These are phyloP conservation scores for Harpagus bidentatus DNA, from an alignment of 2,113 vertebrate species.

Conservation along the genomic window DNA sequence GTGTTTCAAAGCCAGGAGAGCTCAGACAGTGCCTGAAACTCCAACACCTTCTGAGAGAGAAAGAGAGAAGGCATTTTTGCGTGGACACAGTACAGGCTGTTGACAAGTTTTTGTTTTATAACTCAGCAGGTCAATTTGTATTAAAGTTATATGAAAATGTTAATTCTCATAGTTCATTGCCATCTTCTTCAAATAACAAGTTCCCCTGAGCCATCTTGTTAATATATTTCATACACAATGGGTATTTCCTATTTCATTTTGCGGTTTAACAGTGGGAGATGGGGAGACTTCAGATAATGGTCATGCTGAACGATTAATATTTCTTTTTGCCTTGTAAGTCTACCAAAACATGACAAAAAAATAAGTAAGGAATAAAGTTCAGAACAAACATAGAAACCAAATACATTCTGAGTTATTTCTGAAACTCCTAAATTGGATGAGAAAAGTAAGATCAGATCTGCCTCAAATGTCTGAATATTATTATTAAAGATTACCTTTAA, in stretches of 20 bases:
- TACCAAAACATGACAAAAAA: neutral
- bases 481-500: constrained; percentile 66
- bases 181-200: constrained; percentile 42
- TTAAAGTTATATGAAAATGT: constrained; percentile 4
- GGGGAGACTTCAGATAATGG: neutral
- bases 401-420: neutral
- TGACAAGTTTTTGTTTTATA: neutral
- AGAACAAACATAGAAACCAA: neutral
- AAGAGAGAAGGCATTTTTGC: neutral
- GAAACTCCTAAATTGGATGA: neutral
- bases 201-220: neutral
- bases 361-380: neutral
- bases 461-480: constrained; percentile 51
- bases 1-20: neutral
- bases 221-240: constrained; percentile 29
- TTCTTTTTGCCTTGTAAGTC: neutral
- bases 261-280: neutral
- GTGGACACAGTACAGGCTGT: neutral
- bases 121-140: neutral
- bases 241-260: neutral
- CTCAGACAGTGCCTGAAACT: neutral
- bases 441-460: neutral
- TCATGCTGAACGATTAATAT: neutral
- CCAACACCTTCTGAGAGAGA: neutral
- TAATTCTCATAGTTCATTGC: constrained; percentile 1